Conservation (phyloP, 2,797 vertebrate species). For the Buceros bicornis region DNA sequence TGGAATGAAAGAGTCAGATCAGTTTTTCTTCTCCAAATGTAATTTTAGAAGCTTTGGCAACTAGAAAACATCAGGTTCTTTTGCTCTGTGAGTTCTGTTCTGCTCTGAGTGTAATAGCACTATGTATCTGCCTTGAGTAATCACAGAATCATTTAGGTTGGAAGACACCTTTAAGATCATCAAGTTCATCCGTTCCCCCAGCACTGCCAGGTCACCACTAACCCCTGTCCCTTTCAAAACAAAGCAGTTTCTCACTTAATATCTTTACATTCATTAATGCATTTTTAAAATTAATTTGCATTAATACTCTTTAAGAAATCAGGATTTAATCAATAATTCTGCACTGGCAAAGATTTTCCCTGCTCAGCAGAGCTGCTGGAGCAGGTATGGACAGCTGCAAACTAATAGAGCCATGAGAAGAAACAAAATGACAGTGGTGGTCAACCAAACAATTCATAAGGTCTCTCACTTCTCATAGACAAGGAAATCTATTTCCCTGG, state of each 20-base stretch:
- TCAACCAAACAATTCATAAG: neutral
- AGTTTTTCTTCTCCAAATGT: neutral
- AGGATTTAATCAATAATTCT: neutral
- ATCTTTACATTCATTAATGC: neutral
- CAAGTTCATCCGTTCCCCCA: no score
- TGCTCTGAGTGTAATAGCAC: neutral
- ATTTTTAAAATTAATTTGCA: neutral
- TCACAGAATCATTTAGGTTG: no score
- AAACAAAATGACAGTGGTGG: neutral
- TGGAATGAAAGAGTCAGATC: neutral
- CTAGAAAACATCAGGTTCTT: neutral
- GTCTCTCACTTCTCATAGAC: neutral
- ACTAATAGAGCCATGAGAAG: fast-evolving
- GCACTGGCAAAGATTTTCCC: neutral
- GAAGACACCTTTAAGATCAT: no score
- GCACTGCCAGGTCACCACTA: no score
- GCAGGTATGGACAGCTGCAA: neutral
- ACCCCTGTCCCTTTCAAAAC: neutral
- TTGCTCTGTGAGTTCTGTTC: neutral
- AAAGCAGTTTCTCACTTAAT: neutral
- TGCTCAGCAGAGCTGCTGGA: neutral
- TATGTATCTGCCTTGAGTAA: neutral
- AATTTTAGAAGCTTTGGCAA: neutral
- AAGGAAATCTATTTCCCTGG: neutral
- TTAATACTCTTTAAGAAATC: neutral